Conservation (phyloP, 1,140 invertebrate genomes). For the Lepidurus packardi region DNA sequence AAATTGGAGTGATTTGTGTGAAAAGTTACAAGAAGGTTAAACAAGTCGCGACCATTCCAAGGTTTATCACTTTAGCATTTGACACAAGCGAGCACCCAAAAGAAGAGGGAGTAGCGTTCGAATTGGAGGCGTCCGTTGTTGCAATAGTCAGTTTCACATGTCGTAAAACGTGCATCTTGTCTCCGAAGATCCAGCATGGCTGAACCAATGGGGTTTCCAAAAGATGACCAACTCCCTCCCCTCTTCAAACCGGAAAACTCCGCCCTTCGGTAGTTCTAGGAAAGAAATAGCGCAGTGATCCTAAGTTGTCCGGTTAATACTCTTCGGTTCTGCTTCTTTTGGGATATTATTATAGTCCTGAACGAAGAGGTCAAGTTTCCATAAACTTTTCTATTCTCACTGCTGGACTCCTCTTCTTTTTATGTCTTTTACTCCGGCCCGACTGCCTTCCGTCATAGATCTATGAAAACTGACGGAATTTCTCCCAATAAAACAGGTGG, state of each 20-base stretch:
- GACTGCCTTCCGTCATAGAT: background rate
- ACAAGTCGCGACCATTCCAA: too few species aligned
- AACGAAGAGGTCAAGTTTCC: slow-evolving; percentile 8
- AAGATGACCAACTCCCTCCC: background rate
- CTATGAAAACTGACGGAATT: slow-evolving; percentile 15
- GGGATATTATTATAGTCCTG: background rate
- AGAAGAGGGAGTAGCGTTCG: background rate
- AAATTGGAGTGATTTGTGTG: too few species aligned
- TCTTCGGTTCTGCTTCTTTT: background rate
- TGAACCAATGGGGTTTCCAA: background rate
- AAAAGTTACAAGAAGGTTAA: too few species aligned
- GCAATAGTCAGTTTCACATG: slow-evolving; percentile 8
- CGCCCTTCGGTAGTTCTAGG: background rate
- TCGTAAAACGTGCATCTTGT: slow-evolving; percentile 8
- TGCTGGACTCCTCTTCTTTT: background rate
- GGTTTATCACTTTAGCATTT: background rate
- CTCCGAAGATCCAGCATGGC: slow-evolving; percentile 1
- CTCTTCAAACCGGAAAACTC: background rate
- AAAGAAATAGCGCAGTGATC: background rate
- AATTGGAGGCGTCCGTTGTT: background rate
- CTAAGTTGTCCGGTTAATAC: background rate
- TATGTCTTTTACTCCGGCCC: background rate
- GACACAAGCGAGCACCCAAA: background rate
- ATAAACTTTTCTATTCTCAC: background rate
- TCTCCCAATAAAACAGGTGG: slow-evolving; percentile 5